These are phyloP conservation scores for Spisula solida DNA, from an alignment of 2,888 invertebrate genomes.

Conservation along the genomic window DNA sequence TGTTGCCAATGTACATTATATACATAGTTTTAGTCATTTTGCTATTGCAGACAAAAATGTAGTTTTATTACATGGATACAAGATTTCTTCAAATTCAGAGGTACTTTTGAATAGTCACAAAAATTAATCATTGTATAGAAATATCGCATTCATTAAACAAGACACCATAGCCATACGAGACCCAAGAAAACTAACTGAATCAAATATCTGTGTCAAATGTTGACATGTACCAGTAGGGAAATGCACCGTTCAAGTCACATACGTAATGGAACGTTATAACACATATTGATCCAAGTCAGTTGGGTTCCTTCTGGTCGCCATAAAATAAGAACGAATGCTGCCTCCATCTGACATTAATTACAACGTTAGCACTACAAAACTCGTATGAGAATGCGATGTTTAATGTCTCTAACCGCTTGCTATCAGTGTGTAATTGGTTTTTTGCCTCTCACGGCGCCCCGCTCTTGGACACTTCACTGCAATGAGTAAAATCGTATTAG, in stretches of 20 bases:
- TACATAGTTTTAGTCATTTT: no score
- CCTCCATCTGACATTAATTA: slow-evolving; percentile 16
- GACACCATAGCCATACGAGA: background rate
- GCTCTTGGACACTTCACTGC: slow-evolving; percentile 8
- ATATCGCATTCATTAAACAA: background rate
- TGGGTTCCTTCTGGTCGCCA: background rate
- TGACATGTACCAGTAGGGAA: background rate
- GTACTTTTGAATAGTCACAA: no score
- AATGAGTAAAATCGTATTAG: background rate
- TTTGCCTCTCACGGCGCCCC: background rate
- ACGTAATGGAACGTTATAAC: background rate
- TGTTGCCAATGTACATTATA: no score
- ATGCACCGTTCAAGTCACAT: background rate
- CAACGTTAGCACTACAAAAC: slow-evolving; percentile 14
- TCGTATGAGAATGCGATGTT: background rate
- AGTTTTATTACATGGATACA: no score
- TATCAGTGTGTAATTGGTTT: slow-evolving; percentile 8
- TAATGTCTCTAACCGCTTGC: slow-evolving; percentile 5
- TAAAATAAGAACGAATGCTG: slow-evolving; percentile 5
- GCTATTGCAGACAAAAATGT: no score
- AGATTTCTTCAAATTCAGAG: no score
- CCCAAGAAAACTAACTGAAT: background rate
- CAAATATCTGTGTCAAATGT: background rate
- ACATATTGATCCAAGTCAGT: background rate
- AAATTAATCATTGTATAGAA: no score